Conservation (phyloP, 2,888 invertebrate genomes). For the Myopa tessellatipennis region DNA sequence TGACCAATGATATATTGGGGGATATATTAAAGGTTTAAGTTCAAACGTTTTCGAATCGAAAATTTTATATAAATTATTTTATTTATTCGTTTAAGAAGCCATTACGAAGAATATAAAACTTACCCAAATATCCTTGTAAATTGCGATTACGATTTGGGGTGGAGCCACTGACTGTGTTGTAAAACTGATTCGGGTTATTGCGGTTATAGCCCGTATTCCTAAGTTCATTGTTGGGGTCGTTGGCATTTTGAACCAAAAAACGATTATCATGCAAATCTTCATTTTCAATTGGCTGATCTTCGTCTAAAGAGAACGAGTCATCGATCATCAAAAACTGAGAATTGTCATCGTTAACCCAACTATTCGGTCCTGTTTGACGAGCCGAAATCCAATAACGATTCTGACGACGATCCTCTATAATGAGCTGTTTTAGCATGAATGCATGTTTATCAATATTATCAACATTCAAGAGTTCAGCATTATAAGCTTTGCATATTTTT, state of each 20-base stretch:
- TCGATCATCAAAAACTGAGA: conserved; percentile 82
- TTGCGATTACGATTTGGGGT: conserved; percentile 57
- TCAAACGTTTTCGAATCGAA: too few relatives aligned
- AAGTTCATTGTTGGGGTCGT: conserved; percentile 46
- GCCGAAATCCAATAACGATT: conserved; percentile 89
- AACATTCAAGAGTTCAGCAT: conserved; percentile 83
- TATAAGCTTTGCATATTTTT: conserved; percentile 84
- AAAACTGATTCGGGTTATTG: conserved; percentile 56
- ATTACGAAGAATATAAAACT: conserved; percentile 21
- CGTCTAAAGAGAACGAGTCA: conserved; percentile 82
- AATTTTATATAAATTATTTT: too few relatives aligned
- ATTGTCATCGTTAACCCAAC: conserved; percentile 90
- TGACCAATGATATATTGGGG: too few relatives aligned
- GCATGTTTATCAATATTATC: conserved; percentile 88
- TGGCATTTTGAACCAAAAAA: conserved; percentile 58
- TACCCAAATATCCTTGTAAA: conserved; percentile 59
- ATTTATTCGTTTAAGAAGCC: too few relatives aligned
- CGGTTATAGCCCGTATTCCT: conserved; percentile 49
- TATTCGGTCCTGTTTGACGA: conserved; percentile 78
- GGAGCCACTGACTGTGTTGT: conserved; percentile 54
- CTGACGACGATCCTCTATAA: conserved; percentile 85
- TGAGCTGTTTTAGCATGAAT: conserved; percentile 85
- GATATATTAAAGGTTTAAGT: too few relatives aligned
- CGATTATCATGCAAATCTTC: conserved; percentile 66
- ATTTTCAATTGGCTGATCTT: conserved; percentile 67